Evolutionary conservation across 2,113 vertebrate genomes (phyloP), one percentile per base, ranked within the genome.

Genomic region (Pseudonaja textilis): DNA sequence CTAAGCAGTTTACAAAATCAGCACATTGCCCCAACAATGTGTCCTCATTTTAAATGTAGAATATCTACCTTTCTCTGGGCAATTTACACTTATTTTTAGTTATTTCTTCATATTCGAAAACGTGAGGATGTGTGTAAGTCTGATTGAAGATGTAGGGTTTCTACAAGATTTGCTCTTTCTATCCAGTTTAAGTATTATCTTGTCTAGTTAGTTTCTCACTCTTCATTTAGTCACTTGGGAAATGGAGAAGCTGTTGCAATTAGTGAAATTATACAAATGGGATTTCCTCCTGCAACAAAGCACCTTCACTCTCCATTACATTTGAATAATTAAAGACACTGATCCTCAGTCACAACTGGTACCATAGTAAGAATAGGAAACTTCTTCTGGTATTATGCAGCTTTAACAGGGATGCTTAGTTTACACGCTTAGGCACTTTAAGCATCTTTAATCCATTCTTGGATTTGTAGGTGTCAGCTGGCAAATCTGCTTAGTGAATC

Each of bases 191-290:
- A 34, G 34, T 42, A 81, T 42, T 42, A 52, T 56, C 34, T 47
- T 47, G 55, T 92, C 91, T 89, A 20, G 25, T 92, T 92, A 89
- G 69, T 56, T 85, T 89, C 29, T 56, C 25, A 57, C 54, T 50
- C 20, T 89, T 92, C 52, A 85, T 57, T 50, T 55, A 85, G 18
- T 88, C 55, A n/a, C 25, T 47, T 18, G 16, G 47, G 59, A 54
- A 42, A 64, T 74, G 11, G 87, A 54, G 52, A 89, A 89, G 64
- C 87, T 45, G 34, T 81, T n/a, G 64, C 54, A 92, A 59, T 89
- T 89, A 89, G 54, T 54, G 47, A 57, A 89, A 89, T 54, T n/a
- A 25, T 88, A 39, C 91, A 88, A 88, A 64, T 50, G 64, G 92
- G 64, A 85, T 92, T 89, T 85, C 85, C 5, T 18, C 54, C 26